Evolutionary conservation across 2,113 vertebrate genomes (phyloP).

Genomic region (Anas platyrhynchos): DNA sequence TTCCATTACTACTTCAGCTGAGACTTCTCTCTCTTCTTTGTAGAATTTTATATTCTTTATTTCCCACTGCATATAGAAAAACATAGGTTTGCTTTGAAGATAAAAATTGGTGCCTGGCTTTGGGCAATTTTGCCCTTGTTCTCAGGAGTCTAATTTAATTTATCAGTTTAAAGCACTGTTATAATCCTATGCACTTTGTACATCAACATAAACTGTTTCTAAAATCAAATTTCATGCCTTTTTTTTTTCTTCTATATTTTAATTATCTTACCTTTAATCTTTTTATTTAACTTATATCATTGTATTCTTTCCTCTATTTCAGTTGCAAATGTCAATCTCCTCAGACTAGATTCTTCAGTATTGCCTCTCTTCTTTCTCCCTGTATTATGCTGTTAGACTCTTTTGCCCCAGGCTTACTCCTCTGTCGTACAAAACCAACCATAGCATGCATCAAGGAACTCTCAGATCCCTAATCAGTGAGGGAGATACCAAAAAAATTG

Average conservation of each 20-base stretch:
- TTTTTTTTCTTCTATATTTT: not conserved
- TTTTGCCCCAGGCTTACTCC: not conserved
- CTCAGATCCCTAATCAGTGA: not conserved
- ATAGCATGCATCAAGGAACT: not conserved
- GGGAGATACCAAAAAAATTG: not conserved
- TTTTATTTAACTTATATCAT: slow-evolving; percentile 1
- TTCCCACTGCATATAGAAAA: not conserved
- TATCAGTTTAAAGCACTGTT: not conserved
- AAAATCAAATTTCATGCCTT: not conserved
- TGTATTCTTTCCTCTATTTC: not conserved
- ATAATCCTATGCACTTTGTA: not conserved
- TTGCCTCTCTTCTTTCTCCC: not conserved
- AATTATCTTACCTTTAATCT: not conserved
- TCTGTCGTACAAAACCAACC: not conserved
- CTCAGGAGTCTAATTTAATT: not conserved
- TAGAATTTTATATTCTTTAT: not conserved
- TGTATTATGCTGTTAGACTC: not conserved
- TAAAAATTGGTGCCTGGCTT: slow-evolving; percentile 1
- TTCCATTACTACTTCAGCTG: not conserved
- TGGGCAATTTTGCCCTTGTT: not conserved
- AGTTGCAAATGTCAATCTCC: not conserved
- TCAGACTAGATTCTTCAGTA: slow-evolving; percentile 4
- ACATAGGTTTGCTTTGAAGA: not conserved
- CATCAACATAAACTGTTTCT: not conserved
- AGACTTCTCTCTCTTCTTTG: not conserved